phyloP scores from a whole-genome alignment of 1,140 invertebrate genomes.

The Portunus trituberculatus region DNA sequence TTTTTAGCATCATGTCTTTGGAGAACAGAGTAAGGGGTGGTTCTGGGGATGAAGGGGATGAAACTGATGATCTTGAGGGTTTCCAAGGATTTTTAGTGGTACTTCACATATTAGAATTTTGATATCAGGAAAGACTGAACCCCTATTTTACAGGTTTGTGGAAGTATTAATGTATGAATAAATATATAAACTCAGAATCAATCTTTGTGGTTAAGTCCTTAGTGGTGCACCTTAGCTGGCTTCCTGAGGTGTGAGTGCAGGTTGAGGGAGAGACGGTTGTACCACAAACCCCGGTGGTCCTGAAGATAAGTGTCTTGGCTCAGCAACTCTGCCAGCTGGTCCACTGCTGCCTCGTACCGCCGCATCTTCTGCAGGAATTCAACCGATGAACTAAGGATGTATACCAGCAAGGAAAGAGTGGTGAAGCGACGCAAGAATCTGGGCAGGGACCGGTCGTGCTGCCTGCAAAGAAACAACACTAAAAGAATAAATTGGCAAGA shows the following conservation, averaged over 20 bases:
- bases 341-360: slow-evolving; percentile 81
- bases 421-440: slow-evolving; percentile 81
- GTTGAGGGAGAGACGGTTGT: slow-evolving; percentile 82
- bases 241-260: slow-evolving; percentile 82
- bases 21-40: too few species aligned
- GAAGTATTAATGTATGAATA: too few species aligned
- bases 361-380: slow-evolving; percentile 82
- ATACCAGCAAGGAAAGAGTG: slow-evolving; percentile 80
- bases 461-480: slow-evolving; percentile 61
- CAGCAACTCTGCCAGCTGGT: slow-evolving; percentile 81
- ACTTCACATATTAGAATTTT: too few species aligned
- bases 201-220: slow-evolving; percentile 57
- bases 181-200: too few species aligned
- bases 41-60: too few species aligned
- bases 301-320: slow-evolving; percentile 80
- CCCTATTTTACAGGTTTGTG: too few species aligned
- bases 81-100: too few species aligned
- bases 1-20: too few species aligned
- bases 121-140: too few species aligned
- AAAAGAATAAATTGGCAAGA: too few species aligned
- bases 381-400: slow-evolving; percentile 81
- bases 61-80: too few species aligned
- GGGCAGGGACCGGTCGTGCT: slow-evolving; percentile 80
- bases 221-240: slow-evolving; percentile 77
- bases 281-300: slow-evolving; percentile 82